Evolutionary conservation across 2,797 vertebrate genomes (phyloP), one percentile per base, ranked within the genome.

Genomic region (Neosilurus mollespiculum): DNA sequence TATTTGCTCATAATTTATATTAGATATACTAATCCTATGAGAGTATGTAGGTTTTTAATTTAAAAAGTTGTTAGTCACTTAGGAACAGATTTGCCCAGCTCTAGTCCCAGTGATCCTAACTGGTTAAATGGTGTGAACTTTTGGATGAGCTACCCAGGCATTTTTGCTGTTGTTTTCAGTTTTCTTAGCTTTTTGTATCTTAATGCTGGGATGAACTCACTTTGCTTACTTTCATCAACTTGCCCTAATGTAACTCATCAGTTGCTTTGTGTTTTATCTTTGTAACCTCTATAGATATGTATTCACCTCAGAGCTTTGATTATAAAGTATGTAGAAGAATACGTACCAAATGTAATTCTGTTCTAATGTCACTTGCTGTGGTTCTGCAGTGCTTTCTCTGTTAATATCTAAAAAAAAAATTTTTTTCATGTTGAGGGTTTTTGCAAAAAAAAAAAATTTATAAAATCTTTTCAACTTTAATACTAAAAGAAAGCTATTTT

Each of bases 161-260:
- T 22, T 58, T 22, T 59, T 6, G 3, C 37, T 37, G 7, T 59
- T n/a, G 30, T 76, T 37, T 76, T n/a, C 24, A 56, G 53, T 49
- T 51, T 71, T 11, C 22, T 71, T 71, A 14, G 14, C 18, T 10
- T 26, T 72, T 53, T 72, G 49, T 72, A 72, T 59, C 72, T 22
- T 58, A 75, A 75, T 75, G 72, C 15, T 34, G 9, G 34, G 26
- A 75, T 58, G 16, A 34, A 7, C 26, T 34, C 18, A 34, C 72
- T 83, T 67, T 79, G 43, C n/a, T 65, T 78, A 51, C 34, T 71
- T 83, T 80, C 22, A 64, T 37, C 58, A 71, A 80, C 69, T 49
- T 83, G 83, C 83, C 83, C 83, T 88, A 83, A 85, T 26, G 20
- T 80, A 71, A 76, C 61, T 18, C 26, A 67, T 69, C 22, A 81